These are phyloP conservation scores for Drosophila rhopaloa DNA, from an alignment of 1,140 invertebrate species.

Conservation along the genomic window DNA sequence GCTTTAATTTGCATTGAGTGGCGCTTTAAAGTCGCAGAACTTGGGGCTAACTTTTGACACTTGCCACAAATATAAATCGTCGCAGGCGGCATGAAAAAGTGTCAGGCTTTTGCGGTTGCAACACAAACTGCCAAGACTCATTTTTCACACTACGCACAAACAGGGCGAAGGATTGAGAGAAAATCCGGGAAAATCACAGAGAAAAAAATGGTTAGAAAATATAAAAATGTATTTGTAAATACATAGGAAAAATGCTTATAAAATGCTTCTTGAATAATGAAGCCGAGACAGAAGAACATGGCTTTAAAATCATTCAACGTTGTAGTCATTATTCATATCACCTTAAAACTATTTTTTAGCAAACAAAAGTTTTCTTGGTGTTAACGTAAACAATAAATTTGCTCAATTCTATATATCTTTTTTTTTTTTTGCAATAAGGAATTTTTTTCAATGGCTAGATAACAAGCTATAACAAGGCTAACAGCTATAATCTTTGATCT, in stretches of 20 bases:
- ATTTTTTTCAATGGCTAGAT: too few relatives aligned
- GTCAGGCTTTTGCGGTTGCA: slow-evolving; percentile 69
- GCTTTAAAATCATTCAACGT: too few relatives aligned
- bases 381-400: too few relatives aligned
- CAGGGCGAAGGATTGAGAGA: slow-evolving; percentile 15
- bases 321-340: too few relatives aligned
- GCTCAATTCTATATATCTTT: too few relatives aligned
- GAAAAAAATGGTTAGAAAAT: neutral
- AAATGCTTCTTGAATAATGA: too few relatives aligned
- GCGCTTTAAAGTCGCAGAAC: slow-evolving; percentile 32
- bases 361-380: too few relatives aligned
- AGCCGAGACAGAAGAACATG: too few relatives aligned
- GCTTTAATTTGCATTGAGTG: slow-evolving; percentile 67
- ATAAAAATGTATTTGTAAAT: neutral
- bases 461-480: too few relatives aligned
- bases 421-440: too few relatives aligned
- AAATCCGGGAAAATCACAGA: neutral
- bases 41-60: slow-evolving; percentile 67
- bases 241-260: neutral
- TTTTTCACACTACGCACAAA: slow-evolving; percentile 67
- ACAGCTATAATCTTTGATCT: too few relatives aligned
- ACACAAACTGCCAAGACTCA: slow-evolving; percentile 72
- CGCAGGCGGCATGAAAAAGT: slow-evolving; percentile 74
- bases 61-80: slow-evolving; percentile 74
- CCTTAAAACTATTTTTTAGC: too few relatives aligned